These are phyloP conservation scores for Nothobranchius kuhntae DNA, from an alignment of 2,113 vertebrate genomes.

Conservation along the genomic window DNA sequence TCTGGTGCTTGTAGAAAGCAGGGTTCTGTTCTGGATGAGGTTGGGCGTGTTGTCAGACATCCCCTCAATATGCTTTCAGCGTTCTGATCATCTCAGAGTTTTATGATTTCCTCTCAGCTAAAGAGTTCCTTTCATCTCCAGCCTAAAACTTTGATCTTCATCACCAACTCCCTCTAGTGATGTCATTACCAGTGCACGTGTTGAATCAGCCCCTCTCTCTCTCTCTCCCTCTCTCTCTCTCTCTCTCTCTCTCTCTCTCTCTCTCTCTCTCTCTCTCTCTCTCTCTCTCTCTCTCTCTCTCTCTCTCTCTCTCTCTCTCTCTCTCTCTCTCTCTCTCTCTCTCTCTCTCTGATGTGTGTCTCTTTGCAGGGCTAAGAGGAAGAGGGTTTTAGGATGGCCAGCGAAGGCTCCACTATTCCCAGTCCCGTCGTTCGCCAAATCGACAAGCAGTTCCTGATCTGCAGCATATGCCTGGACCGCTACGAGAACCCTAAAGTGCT, in stretches of 20 bases:
- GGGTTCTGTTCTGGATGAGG: too few species aligned
- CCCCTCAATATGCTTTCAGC: too few species aligned
- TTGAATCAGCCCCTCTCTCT: conserved; percentile 5
- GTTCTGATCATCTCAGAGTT: too few species aligned
- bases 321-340: neutral
- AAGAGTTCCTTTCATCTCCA: neutral
- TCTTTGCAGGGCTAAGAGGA: conserved; percentile 82
- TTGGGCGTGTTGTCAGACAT: too few species aligned
- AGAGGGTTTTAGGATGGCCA: conserved; percentile 95
- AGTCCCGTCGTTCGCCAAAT: conserved; percentile 98
- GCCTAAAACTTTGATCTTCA: conserved; percentile 27
- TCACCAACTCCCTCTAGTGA: neutral
- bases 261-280: too few species aligned
- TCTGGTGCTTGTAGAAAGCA: too few species aligned
- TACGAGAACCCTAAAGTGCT: conserved; percentile 98
- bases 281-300: too few species aligned
- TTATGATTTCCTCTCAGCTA: too few species aligned
- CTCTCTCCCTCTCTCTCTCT: too few species aligned
- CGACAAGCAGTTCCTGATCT: conserved; percentile 99
- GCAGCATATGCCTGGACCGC: conserved; percentile 99
- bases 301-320: too few species aligned
- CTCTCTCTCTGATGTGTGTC: conserved; percentile 21
- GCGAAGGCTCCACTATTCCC: conserved; percentile 91
- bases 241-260: too few species aligned
- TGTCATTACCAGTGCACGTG: neutral